A percentile compares a stretch with the other conserved stretches of the same genome.
phyloP scores from a whole-genome alignment of 2,888 invertebrate genomes.

The Toxonevra muliebris region DNA sequence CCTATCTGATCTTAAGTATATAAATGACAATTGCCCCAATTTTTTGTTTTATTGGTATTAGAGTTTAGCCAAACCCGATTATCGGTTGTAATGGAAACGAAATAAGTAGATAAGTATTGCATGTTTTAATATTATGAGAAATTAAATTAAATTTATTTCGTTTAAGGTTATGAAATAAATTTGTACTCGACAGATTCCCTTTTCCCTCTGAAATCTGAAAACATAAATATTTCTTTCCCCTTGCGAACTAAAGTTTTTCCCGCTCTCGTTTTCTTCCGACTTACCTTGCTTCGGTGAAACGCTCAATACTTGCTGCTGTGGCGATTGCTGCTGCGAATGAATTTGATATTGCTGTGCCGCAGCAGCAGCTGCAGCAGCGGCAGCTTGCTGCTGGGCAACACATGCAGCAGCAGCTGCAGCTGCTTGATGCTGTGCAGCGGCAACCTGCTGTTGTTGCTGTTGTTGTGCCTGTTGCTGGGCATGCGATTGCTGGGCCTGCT shows the following conservation, averaged over 20 bases:
- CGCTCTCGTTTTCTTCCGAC: conserved; percentile 24
- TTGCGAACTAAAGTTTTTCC: not conserved
- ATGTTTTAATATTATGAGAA: too few species aligned
- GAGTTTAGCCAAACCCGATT: too few species aligned
- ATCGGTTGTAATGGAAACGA: too few species aligned
- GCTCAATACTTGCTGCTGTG: conserved; percentile 62
- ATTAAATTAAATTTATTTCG: too few species aligned
- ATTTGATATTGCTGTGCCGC: conserved; percentile 63
- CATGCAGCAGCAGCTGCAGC: conserved; percentile 51
- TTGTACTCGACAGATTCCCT: too few species aligned
- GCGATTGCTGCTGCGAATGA: conserved; percentile 65
- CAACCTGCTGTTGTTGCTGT: conserved; percentile 52
- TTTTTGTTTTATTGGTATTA: too few species aligned
- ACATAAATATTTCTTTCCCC: too few species aligned
- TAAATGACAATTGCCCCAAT: too few species aligned
- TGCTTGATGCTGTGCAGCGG: conserved; percentile 50
- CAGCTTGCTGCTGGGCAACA: conserved; percentile 58
- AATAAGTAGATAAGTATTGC: too few species aligned
- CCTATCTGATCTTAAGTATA: too few species aligned
- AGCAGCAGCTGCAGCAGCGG: conserved; percentile 43
- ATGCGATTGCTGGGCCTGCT: conserved; percentile 45
- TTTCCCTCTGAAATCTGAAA: too few species aligned
- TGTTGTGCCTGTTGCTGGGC: conserved; percentile 47
- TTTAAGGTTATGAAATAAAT: too few species aligned
- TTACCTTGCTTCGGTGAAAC: conserved; percentile 65